phyloP scores from a whole-genome alignment of 2,888 invertebrate species.

The Eupeodes latifasciatus region DNA sequence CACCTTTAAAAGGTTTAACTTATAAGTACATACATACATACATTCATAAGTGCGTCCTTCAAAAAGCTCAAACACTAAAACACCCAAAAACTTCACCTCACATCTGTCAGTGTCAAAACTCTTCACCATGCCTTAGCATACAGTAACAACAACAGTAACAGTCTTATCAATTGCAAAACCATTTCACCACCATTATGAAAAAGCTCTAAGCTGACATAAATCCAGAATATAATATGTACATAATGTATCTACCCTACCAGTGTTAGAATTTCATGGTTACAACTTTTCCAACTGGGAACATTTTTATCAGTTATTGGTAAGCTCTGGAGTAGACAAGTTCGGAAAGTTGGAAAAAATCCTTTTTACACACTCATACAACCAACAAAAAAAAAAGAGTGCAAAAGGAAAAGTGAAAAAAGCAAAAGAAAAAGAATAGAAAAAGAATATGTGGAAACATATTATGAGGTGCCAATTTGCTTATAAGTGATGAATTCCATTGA shows the following conservation, averaged over 20 bases:
- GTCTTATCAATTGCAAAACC: conserved; percentile 47
- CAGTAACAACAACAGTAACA: background rate
- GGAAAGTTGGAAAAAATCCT: conserved; percentile 51
- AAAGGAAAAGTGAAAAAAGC: conserved; percentile 41
- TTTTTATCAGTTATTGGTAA: conserved; percentile 74
- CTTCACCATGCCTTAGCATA: conserved; percentile 5
- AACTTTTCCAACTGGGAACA: conserved; percentile 59
- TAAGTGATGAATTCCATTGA: conserved; percentile 40
- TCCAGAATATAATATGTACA: conserved; percentile 21
- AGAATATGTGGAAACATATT: conserved; percentile 18
- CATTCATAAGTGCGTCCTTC: background rate
- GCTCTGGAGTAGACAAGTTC: conserved; percentile 66
- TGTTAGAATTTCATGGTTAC: conserved; percentile 23
- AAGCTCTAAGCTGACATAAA: conserved; percentile 35
- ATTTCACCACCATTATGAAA: conserved; percentile 33
- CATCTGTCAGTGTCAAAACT: conserved; percentile 58
- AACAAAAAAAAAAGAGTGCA: background rate
- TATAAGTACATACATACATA: background rate
- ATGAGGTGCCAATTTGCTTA: conserved; percentile 29
- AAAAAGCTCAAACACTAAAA: conserved; percentile 17
- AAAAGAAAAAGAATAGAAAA: conserved; percentile 24
- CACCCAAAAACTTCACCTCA: conserved; percentile 45
- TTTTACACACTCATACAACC: background rate
- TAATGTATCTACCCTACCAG: background rate
- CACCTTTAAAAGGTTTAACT: background rate